Evolutionary conservation across 2,888 invertebrate genomes (phyloP), one percentile per base, ranked within the genome.

Genomic region (Automeris io): DNA sequence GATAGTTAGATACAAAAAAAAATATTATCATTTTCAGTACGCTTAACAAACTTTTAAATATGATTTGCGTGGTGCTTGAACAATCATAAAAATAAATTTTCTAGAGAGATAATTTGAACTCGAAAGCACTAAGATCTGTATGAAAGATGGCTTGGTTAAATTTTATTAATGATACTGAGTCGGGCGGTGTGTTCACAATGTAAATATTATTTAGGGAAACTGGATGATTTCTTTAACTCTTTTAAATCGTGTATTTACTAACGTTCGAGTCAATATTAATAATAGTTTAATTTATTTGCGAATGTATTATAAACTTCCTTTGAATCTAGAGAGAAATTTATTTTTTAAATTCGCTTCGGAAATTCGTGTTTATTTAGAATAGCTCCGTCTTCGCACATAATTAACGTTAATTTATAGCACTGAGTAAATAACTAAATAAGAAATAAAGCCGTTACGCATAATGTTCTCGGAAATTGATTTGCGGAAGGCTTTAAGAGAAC

Each of bases 401-500:
- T 29, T 29, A 16, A 33, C 29, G 18, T 39, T 40, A 36, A 33
- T 25, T 11, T 19, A 31, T 39, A 40, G 35, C 33, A 43, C 12
- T 22, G 22, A 37, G 22, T 40, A 29, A 5, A 29, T 16, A 29
- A 29, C 29, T 16, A 26, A 26, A 26, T 9, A 11, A 47, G 49
- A 31, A 2, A 7, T 53, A 45, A 55, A 35, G 6, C 13, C 32
- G 39, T 58, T 51, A 54, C 54, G 43, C 59, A 57, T 40, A 12
- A 42, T 45, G 38, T 58, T 58, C 57, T 50, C 42, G 39, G 57
- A 57, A 57, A 39, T 40, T 33, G 36, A 44, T 43, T 56, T 49
- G 54, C 51, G 49, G 40, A 49, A 43, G 33, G 33, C 38, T 23
- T 32, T 18, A 32, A 16, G 18, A 9, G 37, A 32, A 32, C 23